These are phyloP conservation scores for Dasyprocta punctata DNA, from an alignment of 2,113 vertebrate species.

Conservation along the genomic window DNA sequence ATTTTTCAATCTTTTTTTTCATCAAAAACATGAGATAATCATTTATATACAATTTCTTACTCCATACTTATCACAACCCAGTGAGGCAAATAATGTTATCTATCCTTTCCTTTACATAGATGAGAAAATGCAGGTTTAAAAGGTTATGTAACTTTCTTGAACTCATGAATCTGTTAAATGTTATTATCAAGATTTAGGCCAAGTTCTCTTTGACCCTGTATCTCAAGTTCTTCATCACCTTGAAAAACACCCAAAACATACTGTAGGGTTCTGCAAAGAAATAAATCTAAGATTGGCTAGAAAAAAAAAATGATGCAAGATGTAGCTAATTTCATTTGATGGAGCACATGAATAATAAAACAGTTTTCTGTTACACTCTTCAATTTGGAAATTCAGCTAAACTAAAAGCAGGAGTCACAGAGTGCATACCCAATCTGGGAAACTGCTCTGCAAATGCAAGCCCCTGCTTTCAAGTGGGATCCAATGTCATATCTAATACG, in stretches of 20 bases:
- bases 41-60: neutral
- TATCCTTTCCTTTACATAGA: conserved; percentile 15
- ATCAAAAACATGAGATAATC: neutral
- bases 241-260: neutral
- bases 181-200: conserved; percentile 28
- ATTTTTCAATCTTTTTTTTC: conserved; percentile 34
- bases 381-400: neutral
- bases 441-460: neutral
- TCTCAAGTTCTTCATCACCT: conserved; percentile 23
- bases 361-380: neutral
- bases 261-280: conserved; percentile 28
- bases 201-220: neutral
- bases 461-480: neutral
- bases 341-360: conserved; percentile 29
- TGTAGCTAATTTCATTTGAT: conserved; percentile 33
- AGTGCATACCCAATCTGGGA: neutral
- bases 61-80: neutral
- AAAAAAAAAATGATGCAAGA: neutral
- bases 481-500: neutral
- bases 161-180: conserved; percentile 23
- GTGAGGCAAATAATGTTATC: neutral
- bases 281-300: conserved; percentile 39
- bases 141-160: neutral
- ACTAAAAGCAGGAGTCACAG: neutral
- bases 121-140: conserved; percentile 29